Evolutionary conservation across 2,797 vertebrate genomes (phyloP).

Genomic region (Crenuchus spilurus): DNA sequence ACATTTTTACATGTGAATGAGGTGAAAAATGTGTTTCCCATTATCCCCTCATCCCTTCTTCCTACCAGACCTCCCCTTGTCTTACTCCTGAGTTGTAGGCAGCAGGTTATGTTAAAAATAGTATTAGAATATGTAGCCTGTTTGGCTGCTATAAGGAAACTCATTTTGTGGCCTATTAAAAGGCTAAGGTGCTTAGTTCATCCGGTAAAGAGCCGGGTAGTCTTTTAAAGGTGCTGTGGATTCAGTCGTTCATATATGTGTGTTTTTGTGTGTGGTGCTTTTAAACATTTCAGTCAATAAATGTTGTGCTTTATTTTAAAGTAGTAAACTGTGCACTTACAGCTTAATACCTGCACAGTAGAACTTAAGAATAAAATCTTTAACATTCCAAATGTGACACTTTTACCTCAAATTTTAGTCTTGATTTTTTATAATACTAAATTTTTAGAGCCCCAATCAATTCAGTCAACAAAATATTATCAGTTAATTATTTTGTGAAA

Average conservation of each 20-base stretch:
- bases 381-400: no score
- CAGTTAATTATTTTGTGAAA: background rate
- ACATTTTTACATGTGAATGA: no score
- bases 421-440: no score
- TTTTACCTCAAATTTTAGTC: background rate
- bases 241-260: conserved; percentile 10
- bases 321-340: background rate
- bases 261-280: conserved; percentile 16
- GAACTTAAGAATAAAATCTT: no score
- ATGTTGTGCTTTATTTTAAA: background rate
- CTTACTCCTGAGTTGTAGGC: no score
- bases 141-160: background rate
- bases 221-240: conserved; percentile 42
- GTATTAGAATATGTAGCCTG: no score
- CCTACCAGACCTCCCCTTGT: no score
- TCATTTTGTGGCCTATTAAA: background rate
- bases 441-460: no score
- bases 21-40: no score
- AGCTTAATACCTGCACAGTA: conserved; percentile 51
- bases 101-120: no score
- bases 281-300: conserved; percentile 38
- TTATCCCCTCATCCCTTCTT: no score
- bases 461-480: no score
- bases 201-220: conserved; percentile 16
- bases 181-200: conserved; percentile 22